phyloP scores from a whole-genome alignment of 2,113 vertebrate species.

The Siniperca knerii region DNA sequence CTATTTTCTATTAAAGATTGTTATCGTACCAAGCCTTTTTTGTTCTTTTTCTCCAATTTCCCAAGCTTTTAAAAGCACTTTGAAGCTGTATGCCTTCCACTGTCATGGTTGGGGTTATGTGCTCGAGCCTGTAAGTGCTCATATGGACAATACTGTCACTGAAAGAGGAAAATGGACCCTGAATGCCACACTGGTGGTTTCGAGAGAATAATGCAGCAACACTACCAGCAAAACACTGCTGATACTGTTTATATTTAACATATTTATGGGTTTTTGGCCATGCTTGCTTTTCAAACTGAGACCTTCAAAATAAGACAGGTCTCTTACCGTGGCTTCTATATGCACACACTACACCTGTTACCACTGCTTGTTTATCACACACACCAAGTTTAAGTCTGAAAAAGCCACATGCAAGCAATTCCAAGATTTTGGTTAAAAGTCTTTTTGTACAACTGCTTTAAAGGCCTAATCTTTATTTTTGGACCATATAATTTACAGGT shows the following conservation, averaged over 20 bases:
- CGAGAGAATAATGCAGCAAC: constrained; percentile 19
- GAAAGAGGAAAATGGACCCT: constrained; percentile 40
- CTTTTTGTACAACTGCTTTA: neutral
- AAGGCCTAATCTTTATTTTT: no score
- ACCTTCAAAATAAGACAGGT: neutral
- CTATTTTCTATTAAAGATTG: constrained; percentile 26
- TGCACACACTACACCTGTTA: neutral
- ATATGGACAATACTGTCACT: constrained; percentile 22
- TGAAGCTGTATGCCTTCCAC: constrained; percentile 14
- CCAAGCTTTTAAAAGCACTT: neutral
- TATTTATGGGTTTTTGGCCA: constrained; percentile 19
- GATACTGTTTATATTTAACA: constrained; percentile 44
- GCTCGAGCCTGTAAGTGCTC: constrained; percentile 20
- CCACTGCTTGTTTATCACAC: neutral
- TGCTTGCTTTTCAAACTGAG: constrained; percentile 33
- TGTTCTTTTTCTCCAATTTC: neutral
- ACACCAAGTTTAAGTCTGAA: neutral
- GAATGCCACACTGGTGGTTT: constrained; percentile 25
- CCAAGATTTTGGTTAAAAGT: neutral
- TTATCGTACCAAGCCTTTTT: constrained; percentile 18
- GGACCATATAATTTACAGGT: no score
- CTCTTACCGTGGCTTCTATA: neutral
- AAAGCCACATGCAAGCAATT: neutral
- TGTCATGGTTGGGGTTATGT: constrained; percentile 24
- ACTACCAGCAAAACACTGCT: neutral